Percentiles rank a stretch among this genome's conserved stretches.
Evolutionary conservation across 2,797 vertebrate genomes (phyloP).

Genomic region (Sebastolobus alascanus): DNA sequence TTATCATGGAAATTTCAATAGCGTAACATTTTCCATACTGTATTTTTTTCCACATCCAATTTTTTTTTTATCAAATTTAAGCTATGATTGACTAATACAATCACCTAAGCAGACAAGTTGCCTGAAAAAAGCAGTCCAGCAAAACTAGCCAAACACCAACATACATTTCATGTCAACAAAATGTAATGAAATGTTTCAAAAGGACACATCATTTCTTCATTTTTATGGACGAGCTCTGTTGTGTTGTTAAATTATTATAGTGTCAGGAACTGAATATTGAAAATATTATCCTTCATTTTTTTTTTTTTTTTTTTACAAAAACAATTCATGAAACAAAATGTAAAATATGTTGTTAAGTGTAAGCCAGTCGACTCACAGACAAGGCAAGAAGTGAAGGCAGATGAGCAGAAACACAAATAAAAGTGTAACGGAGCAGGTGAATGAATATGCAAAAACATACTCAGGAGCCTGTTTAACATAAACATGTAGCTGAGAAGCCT

Average conservation of each 20-base stretch:
- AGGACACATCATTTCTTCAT: conserved; percentile 52
- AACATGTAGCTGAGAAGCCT: conserved; percentile 60
- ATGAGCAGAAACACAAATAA: conserved; percentile 67
- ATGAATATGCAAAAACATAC: conserved; percentile 70
- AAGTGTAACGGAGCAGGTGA: conserved; percentile 60
- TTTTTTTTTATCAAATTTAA: conserved; percentile 43
- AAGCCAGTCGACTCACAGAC: conserved; percentile 69
- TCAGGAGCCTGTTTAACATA: conserved; percentile 63
- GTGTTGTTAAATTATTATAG: conserved; percentile 27
- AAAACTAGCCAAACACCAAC: conserved; percentile 63
- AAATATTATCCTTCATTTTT: conserved; percentile 54
- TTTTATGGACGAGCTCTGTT: conserved; percentile 50
- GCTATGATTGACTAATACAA: conserved; percentile 70
- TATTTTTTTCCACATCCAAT: conserved; percentile 28
- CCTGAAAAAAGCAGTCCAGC: conserved; percentile 55
- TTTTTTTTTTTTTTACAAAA: conserved; percentile 33
- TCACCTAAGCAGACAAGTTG: conserved; percentile 63
- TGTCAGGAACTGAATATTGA: conserved; percentile 29
- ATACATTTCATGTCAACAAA: conserved; percentile 65
- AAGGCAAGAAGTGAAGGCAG: conserved; percentile 79
- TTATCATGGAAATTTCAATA: conserved; percentile 25
- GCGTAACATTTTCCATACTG: conserved; percentile 36
- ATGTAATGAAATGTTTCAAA: conserved; percentile 50
- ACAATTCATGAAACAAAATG: conserved; percentile 32
- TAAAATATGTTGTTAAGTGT: conserved; percentile 49